Percentiles rank a stretch among this genome's conserved stretches.
phyloP scores from a whole-genome alignment of 2,797 vertebrate genomes.

The Salmo trutta region DNA sequence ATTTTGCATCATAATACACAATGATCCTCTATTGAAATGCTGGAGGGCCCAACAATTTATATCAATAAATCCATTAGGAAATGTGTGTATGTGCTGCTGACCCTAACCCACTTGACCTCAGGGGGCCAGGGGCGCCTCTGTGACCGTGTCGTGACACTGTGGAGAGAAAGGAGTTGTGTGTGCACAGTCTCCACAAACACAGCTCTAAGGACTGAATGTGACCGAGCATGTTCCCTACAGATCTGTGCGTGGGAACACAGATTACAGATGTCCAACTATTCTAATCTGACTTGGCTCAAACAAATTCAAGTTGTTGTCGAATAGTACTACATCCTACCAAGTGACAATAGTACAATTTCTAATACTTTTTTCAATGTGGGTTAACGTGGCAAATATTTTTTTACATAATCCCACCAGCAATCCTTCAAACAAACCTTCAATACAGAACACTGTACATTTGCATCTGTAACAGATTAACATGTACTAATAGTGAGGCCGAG shows the following conservation, averaged over 20 bases:
- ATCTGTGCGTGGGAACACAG: neutral
- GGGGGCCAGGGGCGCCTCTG: neutral
- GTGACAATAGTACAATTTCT: neutral
- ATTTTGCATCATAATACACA: no score
- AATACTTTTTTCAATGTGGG: no score
- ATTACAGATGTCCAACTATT: neutral
- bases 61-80: neutral
- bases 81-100: neutral
- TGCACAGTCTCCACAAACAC: neutral
- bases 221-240: neutral
- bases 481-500: no score
- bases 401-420: no score
- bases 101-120: neutral
- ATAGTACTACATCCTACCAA: neutral
- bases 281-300: neutral
- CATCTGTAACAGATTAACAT: no score
- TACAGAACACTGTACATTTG: no score
- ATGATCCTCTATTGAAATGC: no score
- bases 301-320: neutral
- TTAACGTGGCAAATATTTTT: no score
- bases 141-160: neutral
- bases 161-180: neutral
- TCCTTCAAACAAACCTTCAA: no score
- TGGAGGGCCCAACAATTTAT: no score
- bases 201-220: neutral